Conservation (phyloP, 2,888 invertebrate genomes). For the Amiota mariae region DNA sequence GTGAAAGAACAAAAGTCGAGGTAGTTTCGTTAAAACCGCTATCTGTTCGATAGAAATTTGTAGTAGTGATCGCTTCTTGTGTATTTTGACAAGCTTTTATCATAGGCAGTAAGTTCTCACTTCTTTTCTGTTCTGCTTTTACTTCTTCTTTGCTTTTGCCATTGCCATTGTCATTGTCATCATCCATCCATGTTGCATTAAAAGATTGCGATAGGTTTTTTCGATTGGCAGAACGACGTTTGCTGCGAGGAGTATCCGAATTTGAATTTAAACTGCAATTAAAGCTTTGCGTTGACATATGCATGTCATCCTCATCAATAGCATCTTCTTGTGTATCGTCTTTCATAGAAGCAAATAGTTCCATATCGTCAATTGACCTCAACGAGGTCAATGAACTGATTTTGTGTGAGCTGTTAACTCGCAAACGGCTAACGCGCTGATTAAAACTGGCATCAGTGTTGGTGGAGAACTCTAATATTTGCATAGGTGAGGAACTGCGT, state of each 20-base stretch:
- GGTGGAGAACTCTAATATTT: constrained; percentile 52
- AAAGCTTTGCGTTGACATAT: constrained; percentile 62
- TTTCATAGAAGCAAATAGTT: constrained; percentile 33
- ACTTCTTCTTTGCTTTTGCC: constrained; percentile 38
- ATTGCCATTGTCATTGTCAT: constrained; percentile 52
- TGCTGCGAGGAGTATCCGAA: constrained; percentile 68
- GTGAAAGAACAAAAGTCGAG: constrained; percentile 51
- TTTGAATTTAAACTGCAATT: constrained; percentile 65
- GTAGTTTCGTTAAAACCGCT: constrained; percentile 72
- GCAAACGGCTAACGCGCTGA: constrained; percentile 59
- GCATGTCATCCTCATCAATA: constrained; percentile 62
- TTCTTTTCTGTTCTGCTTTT: neutral
- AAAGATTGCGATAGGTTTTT: constrained; percentile 73
- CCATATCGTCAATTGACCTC: constrained; percentile 34
- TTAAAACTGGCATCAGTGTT: constrained; percentile 63
- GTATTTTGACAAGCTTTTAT: neutral
- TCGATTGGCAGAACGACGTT: constrained; percentile 68
- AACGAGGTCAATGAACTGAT: constrained; percentile 12
- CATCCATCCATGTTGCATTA: constrained; percentile 57
- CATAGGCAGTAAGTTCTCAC: neutral
- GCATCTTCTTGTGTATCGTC: constrained; percentile 47
- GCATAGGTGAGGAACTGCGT: constrained; percentile 61
- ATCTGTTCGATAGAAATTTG: constrained; percentile 65
- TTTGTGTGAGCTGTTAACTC: constrained; percentile 57
- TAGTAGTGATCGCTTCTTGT: neutral